phyloP scores from a whole-genome alignment of 2,888 invertebrate species.

The Chirona hameri region DNA sequence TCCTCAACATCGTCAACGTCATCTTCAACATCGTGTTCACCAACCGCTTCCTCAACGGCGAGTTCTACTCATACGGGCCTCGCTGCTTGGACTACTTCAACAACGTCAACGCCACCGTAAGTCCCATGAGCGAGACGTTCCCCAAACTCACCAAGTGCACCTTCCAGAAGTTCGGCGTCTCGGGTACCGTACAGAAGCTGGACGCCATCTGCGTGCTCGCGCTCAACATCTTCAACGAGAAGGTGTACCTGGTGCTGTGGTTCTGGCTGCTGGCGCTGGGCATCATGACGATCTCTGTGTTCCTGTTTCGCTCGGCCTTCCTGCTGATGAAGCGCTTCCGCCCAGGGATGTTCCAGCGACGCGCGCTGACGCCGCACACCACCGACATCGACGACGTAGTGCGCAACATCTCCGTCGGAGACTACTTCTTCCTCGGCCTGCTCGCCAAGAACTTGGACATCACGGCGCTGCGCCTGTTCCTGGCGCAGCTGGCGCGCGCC shows the following conservation, averaged over 20 bases:
- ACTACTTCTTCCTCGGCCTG: slow-evolving; percentile 40
- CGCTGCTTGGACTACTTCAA: slow-evolving; percentile 69
- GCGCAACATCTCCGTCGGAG: slow-evolving; percentile 37
- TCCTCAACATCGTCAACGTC: slow-evolving; percentile 51
- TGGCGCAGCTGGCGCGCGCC: slow-evolving; percentile 35
- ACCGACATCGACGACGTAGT: slow-evolving; percentile 37
- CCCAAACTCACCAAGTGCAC: slow-evolving; percentile 85
- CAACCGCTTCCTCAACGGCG: slow-evolving; percentile 82
- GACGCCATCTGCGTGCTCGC: slow-evolving; percentile 85
- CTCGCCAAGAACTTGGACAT: slow-evolving; percentile 40
- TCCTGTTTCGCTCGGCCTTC: slow-evolving; percentile 60
- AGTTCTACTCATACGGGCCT: slow-evolving; percentile 57
- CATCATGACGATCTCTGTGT: slow-evolving; percentile 67
- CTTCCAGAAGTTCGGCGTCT: slow-evolving; percentile 83
- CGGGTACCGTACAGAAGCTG: slow-evolving; percentile 79
- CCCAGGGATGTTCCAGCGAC: slow-evolving; percentile 35
- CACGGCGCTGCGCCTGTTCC: slow-evolving; percentile 35
- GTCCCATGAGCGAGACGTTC: slow-evolving; percentile 79
- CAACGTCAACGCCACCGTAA: slow-evolving; percentile 65
- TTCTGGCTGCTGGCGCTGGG: slow-evolving; percentile 83
- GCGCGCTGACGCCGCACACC: slow-evolving; percentile 36
- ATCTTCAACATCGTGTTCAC: slow-evolving; percentile 74
- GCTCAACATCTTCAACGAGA: slow-evolving; percentile 85
- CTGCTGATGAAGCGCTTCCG: slow-evolving; percentile 38
- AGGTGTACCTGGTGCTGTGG: slow-evolving; percentile 90